Base-by-base conservation (phyloP, 2,113 vertebrate species). In the Saccopteryx bilineata region DNA sequence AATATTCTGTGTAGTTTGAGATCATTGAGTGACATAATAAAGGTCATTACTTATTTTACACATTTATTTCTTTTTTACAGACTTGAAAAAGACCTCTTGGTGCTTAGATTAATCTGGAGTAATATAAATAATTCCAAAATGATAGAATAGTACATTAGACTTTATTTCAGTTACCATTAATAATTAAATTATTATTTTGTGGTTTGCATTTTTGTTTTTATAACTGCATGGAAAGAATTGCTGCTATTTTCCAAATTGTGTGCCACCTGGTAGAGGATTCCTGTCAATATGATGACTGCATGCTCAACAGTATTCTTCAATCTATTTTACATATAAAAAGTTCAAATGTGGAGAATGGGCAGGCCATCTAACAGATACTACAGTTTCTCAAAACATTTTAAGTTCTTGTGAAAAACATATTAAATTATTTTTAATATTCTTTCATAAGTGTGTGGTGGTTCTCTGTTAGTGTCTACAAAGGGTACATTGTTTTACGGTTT, bases 51-150 rank as follows among this genome's bases (percentile, higher is more conserved):
- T 90, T 95, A 31, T 91, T 97, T 88, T 90, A 15, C 2, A 60
- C 6, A 91, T 93, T 54, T 0, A 54, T 87, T 95, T 94, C 31
- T 86, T 4, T 60, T 79, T 88, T 94, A 88, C 46, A 81, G 79
- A 93, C 26, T 74, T 91, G 19, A 87, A 92, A 72, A 24, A 66
- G 61, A 93, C 33, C 92, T 83, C 50, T 52, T 94, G 10, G 19
- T 92, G 17, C 31, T 87, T 75, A 83, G 24, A 1, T 78, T 86
- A 90, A 80, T 79, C 26, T 83, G 9, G 31, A 7, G 7, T 68
- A 72, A 87, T 87, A 63, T 54, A 83, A 79, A 84, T 84, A 83
- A 83, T 46, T 2, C 33, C 95, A 80, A 87, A 94, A 80, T 92
- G 52, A 96, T n/a, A 84, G 12, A 82, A 71, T 63, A 46, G 14